Conservation (phyloP, 2,113 vertebrate species). For the Rynchops niger region DNA sequence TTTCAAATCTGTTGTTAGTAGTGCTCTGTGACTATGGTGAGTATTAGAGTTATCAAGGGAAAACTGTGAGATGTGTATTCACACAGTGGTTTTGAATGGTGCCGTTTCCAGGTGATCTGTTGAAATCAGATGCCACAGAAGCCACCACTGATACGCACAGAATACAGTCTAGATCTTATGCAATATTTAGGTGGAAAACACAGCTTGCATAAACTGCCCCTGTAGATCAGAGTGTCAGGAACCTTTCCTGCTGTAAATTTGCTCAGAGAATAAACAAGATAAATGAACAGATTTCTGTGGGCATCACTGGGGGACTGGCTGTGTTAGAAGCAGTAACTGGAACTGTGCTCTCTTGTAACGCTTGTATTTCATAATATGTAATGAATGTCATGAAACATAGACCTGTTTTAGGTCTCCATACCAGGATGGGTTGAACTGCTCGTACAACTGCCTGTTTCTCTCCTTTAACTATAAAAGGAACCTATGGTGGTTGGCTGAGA, state of each 20-base stretch:
- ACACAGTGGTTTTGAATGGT: not conserved
- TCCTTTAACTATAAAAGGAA: not conserved
- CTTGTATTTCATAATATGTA: not conserved
- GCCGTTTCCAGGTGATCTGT: not conserved
- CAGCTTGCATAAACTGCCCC: not conserved
- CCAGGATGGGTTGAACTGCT: not conserved
- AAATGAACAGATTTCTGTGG: not conserved
- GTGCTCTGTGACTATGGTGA: conserved; percentile 88
- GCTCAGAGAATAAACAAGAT: not conserved
- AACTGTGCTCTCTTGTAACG: not conserved
- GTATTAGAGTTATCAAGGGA: conserved; percentile 38
- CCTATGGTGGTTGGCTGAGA: not conserved
- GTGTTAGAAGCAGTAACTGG: not conserved
- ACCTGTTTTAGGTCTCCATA: not conserved
- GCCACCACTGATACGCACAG: not conserved
- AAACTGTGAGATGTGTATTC: not conserved
- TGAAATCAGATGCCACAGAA: not conserved
- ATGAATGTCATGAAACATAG: not conserved
- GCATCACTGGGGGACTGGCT: not conserved
- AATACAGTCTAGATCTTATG: not conserved
- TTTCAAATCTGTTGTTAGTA: conserved; percentile 83
- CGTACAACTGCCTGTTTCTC: not conserved
- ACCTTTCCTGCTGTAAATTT: not conserved
- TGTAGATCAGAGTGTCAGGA: not conserved
- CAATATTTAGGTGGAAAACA: not conserved